Percentiles rank a stretch among this genome's conserved stretches.
These are phyloP conservation scores for Anoplopoma fimbria DNA, from an alignment of 2,113 vertebrate genomes.

Conservation along the genomic window DNA sequence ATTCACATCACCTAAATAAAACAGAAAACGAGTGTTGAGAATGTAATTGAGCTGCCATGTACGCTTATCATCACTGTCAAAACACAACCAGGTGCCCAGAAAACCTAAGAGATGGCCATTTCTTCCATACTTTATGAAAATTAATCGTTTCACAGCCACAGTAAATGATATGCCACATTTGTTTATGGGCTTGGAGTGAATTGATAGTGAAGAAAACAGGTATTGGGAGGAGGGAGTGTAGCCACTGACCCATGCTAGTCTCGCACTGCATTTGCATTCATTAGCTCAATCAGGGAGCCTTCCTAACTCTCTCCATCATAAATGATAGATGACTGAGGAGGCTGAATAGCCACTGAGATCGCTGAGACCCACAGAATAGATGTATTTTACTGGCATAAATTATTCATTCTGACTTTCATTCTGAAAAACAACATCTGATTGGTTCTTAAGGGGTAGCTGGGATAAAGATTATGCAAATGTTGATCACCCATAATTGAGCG, in stretches of 20 bases:
- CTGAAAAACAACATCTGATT: slow-evolving; percentile 76
- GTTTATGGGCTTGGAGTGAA: slow-evolving; percentile 75
- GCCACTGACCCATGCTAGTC: slow-evolving; percentile 76
- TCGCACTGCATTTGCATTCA: slow-evolving; percentile 78
- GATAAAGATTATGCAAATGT: slow-evolving; percentile 83
- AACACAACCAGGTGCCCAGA: slow-evolving; percentile 74
- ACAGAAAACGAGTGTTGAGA: slow-evolving; percentile 70
- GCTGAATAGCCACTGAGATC: slow-evolving; percentile 67
- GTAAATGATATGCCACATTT: slow-evolving; percentile 82
- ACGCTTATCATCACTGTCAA: slow-evolving; percentile 82
- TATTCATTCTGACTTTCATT: slow-evolving; percentile 73
- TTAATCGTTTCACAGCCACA: slow-evolving; percentile 73
- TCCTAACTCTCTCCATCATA: slow-evolving; percentile 76
- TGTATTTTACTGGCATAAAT: slow-evolving; percentile 75
- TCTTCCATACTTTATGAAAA: slow-evolving; percentile 80
- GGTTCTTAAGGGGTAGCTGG: slow-evolving; percentile 72
- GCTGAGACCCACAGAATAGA: slow-evolving; percentile 70
- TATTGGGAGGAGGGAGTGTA: slow-evolving; percentile 53
- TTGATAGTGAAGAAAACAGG: slow-evolving; percentile 77
- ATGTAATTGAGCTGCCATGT: slow-evolving; percentile 85
- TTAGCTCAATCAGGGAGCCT: slow-evolving; percentile 77
- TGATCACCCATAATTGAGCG: slow-evolving; percentile 77
- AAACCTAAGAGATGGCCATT: slow-evolving; percentile 73
- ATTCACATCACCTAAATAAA: slow-evolving; percentile 70
- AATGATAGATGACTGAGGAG: slow-evolving; percentile 78